Conservation (phyloP, 2,797 vertebrate genomes). For the Phataginus tricuspis region DNA sequence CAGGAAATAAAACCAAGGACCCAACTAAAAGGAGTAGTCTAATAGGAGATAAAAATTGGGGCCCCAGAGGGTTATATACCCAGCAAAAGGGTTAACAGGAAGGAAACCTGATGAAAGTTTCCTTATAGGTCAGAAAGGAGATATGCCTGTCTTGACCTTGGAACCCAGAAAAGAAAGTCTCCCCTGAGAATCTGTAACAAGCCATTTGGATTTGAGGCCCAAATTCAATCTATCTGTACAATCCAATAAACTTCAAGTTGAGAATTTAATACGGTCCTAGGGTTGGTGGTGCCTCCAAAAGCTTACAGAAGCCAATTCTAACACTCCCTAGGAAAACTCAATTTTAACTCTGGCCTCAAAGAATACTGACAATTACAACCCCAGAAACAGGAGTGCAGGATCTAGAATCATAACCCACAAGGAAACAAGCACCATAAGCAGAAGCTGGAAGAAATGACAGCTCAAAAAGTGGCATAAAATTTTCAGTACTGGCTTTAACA, state of each 20-base stretch:
- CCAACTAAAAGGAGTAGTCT: background rate
- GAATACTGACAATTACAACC: background rate
- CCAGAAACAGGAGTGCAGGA: background rate
- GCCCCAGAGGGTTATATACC: background rate
- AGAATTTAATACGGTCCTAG: constrained; percentile 52
- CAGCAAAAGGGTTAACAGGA: background rate
- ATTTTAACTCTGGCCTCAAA: constrained; percentile 47
- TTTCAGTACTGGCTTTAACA: constrained; percentile 4
- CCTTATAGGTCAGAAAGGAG: background rate
- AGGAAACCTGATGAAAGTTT: background rate
- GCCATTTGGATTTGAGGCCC: background rate
- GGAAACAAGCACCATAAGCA: background rate
- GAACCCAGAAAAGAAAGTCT: background rate
- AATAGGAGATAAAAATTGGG: background rate
- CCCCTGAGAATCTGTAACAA: background rate
- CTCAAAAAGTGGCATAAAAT: background rate
- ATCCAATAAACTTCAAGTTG: constrained; percentile 43
- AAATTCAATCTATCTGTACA: constrained; percentile 33
- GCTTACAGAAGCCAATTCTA: background rate
- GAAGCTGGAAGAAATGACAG: background rate
- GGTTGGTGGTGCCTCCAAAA: background rate
- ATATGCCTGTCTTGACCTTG: background rate
- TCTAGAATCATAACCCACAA: background rate
- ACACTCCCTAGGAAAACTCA: constrained; percentile 35
- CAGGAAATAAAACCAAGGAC: constrained; percentile 2